phyloP scores from a whole-genome alignment of 2,113 vertebrate genomes.

The Tamias sibiricus region DNA sequence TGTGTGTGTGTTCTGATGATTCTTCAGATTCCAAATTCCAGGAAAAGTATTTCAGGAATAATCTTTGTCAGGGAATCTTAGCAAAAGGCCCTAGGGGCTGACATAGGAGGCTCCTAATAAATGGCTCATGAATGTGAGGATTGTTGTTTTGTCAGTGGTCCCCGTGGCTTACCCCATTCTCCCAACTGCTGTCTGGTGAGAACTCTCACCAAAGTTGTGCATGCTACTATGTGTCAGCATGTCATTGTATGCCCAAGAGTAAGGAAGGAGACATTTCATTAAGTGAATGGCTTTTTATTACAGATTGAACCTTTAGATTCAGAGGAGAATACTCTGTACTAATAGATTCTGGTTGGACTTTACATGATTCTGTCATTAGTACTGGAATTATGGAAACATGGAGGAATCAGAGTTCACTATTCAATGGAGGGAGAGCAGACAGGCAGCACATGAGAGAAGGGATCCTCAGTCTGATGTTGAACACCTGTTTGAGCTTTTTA shows the following conservation, averaged over 20 bases:
- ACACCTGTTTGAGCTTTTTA: not conserved
- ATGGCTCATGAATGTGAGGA: not conserved
- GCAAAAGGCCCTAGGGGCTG: not conserved
- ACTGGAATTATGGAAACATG: not conserved
- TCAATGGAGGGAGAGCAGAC: not conserved
- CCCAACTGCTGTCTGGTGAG: not conserved
- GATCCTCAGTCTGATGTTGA: not conserved
- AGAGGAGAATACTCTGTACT: not conserved
- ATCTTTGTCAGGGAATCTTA: not conserved
- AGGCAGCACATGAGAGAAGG: fast-evolving
- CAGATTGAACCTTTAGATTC: not conserved
- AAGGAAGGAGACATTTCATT: not conserved
- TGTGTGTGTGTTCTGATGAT: not conserved
- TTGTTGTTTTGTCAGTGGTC: not conserved
- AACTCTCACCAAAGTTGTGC: not conserved
- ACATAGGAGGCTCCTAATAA: not conserved
- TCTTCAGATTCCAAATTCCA: not conserved
- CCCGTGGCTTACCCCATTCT: not conserved
- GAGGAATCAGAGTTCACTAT: not conserved
- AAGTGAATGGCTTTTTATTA: not conserved
- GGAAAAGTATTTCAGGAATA: not conserved
- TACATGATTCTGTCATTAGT: not conserved
- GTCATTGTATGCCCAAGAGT: not conserved
- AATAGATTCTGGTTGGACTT: not conserved
- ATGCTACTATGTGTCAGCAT: not conserved